These are phyloP conservation scores for Hylaeus anthracinus DNA, from an alignment of 1,140 invertebrate genomes.

Conservation along the genomic window DNA sequence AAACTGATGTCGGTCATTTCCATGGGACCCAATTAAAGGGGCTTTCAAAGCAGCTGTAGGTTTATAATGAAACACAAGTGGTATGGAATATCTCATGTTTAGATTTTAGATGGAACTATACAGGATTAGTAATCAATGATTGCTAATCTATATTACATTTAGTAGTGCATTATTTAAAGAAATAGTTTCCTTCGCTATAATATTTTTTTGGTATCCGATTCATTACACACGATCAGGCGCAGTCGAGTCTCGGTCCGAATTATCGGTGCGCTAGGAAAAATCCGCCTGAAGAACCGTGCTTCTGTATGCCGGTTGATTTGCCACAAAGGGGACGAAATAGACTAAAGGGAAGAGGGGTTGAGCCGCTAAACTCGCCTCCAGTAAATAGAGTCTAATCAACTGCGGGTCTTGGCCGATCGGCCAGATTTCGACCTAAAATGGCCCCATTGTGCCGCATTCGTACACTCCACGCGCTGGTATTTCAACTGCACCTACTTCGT, in stretches of 20 bases:
- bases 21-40: too few species aligned
- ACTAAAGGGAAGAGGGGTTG: slow-evolving; percentile 71
- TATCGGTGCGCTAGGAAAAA: slow-evolving; percentile 50
- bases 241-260: slow-evolving; percentile 39
- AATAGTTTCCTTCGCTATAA: too few species aligned
- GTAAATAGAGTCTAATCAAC: slow-evolving; percentile 81
- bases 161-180: too few species aligned
- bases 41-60: too few species aligned
- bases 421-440: slow-evolving; percentile 77
- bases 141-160: too few species aligned
- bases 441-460: slow-evolving; percentile 52
- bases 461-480: slow-evolving; percentile 29
- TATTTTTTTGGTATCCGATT: neutral
- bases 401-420: slow-evolving; percentile 77
- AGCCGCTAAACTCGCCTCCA: slow-evolving; percentile 75
- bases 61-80: too few species aligned
- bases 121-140: too few species aligned
- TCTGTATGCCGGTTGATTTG: slow-evolving; percentile 79
- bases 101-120: too few species aligned
- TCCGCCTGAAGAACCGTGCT: slow-evolving; percentile 66
- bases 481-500: slow-evolving; percentile 43
- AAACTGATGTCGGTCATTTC: too few species aligned
- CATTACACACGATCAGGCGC: slow-evolving; percentile 11
- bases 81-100: neutral
- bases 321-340: slow-evolving; percentile 78